Evolutionary conservation across 2,797 vertebrate species (phyloP).

Genomic region (Somateria mollissima): DNA sequence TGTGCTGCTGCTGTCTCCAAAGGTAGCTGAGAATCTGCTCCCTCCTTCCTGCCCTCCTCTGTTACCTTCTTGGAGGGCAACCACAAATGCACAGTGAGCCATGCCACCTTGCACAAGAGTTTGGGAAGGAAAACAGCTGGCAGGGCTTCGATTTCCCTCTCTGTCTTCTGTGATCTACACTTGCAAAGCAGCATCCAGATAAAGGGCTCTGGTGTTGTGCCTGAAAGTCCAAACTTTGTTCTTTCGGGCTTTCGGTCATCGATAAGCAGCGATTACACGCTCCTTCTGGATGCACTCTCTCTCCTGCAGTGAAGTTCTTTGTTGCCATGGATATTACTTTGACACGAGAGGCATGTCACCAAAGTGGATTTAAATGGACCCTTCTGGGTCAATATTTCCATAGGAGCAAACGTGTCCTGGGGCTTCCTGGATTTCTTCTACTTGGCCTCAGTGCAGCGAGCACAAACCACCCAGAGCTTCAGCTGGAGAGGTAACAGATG

Average conservation of each 20-base stretch:
- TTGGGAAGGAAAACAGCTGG: neutral
- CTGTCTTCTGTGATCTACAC: rapidly evolving
- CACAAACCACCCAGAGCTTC: neutral
- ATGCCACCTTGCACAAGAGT: neutral
- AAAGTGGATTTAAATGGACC: slow-evolving; percentile 66
- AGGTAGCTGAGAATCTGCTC: rapidly evolving
- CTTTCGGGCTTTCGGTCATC: slow-evolving; percentile 47
- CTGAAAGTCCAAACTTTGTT: neutral
- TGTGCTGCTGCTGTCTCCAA: neutral
- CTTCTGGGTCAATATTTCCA: slow-evolving; percentile 70
- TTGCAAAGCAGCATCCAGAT: neutral
- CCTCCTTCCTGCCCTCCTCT: neutral
- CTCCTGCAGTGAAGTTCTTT: slow-evolving; percentile 52
- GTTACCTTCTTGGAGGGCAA: neutral
- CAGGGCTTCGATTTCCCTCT: neutral
- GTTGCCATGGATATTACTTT: slow-evolving; percentile 77
- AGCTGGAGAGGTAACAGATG: neutral
- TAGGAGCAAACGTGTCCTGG: slow-evolving; percentile 9
- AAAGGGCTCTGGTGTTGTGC: neutral
- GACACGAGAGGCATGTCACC: slow-evolving; percentile 66
- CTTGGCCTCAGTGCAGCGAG: neutral
- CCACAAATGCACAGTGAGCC: rapidly evolving
- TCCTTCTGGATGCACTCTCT: slow-evolving; percentile 18
- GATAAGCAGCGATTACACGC: neutral
- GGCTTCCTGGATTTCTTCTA: slow-evolving; percentile 6